phyloP scores from a whole-genome alignment of 2,113 vertebrate species.

The Pyrgilauda ruficollis region DNA sequence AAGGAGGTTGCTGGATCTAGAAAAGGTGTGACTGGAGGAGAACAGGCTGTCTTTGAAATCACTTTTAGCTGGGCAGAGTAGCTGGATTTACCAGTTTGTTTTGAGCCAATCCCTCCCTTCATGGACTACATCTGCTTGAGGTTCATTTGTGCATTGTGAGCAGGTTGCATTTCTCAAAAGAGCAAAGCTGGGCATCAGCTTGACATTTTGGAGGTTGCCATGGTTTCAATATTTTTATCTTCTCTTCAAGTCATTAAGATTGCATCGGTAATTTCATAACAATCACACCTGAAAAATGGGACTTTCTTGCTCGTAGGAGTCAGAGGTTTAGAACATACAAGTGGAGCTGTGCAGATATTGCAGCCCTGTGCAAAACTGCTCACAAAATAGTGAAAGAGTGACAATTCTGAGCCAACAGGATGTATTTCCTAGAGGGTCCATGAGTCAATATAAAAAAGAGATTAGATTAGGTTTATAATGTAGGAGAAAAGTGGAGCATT shows the following conservation, averaged over 20 bases:
- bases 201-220: conserved; percentile 41
- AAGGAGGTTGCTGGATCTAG: not conserved
- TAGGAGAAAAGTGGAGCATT: not conserved
- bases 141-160: not conserved
- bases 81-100: not conserved
- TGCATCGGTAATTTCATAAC: not conserved
- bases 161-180: not conserved
- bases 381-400: not conserved
- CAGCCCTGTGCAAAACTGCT: not conserved
- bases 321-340: not conserved
- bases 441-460: not conserved
- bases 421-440: not conserved
- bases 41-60: not conserved
- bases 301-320: not conserved
- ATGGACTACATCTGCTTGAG: not conserved
- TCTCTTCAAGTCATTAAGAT: conserved; percentile 1
- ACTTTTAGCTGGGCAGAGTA: not conserved
- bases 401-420: not conserved
- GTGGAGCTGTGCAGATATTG: not conserved
- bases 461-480: not conserved
- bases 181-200: conserved; percentile 1
- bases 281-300: not conserved
- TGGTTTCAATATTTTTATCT: conserved; percentile 55
- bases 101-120: not conserved
- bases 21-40: not conserved